Conservation (phyloP, 2,888 invertebrate genomes). For the Linnaemya vulpina region DNA sequence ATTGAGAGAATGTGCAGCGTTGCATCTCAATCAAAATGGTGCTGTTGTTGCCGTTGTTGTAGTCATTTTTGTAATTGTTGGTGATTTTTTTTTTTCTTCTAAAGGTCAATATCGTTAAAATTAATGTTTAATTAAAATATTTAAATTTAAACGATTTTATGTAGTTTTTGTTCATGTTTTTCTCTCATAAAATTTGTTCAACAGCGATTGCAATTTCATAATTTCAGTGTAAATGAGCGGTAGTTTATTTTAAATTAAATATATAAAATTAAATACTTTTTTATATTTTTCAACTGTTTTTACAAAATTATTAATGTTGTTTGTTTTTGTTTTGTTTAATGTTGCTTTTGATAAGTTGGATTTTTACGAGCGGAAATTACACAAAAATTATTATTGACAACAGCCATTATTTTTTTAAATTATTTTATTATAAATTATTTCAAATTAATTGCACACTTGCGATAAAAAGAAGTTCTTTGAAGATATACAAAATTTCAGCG, state of each 20-base stretch:
- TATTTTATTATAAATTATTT: too few species aligned
- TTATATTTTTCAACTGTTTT: neutral
- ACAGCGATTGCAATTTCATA: conserved; percentile 41
- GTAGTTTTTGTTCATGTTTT: neutral
- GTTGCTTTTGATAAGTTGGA: too few species aligned
- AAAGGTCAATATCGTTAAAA: conserved; percentile 70
- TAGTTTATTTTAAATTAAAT: neutral
- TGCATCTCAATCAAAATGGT: conserved; percentile 65
- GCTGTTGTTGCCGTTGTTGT: conserved; percentile 6
- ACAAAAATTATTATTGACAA: too few species aligned
- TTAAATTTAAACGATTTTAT: conserved; percentile 53
- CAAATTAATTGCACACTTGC: too few species aligned
- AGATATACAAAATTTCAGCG: too few species aligned
- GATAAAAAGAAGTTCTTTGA: too few species aligned
- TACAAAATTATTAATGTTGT: too few species aligned
- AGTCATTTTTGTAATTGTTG: conserved; percentile 18
- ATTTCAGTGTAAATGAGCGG: conserved; percentile 24
- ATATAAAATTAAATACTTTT: neutral
- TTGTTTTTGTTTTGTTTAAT: too few species aligned
- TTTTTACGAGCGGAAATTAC: too few species aligned
- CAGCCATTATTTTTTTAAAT: too few species aligned
- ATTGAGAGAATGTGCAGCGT: conserved; percentile 13
- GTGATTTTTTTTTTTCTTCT: conserved; percentile 25
- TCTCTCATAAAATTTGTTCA: neutral
- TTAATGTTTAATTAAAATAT: conserved; percentile 65